phyloP scores from a whole-genome alignment of 1,140 invertebrate species.

The Cecropterus lyciades region DNA sequence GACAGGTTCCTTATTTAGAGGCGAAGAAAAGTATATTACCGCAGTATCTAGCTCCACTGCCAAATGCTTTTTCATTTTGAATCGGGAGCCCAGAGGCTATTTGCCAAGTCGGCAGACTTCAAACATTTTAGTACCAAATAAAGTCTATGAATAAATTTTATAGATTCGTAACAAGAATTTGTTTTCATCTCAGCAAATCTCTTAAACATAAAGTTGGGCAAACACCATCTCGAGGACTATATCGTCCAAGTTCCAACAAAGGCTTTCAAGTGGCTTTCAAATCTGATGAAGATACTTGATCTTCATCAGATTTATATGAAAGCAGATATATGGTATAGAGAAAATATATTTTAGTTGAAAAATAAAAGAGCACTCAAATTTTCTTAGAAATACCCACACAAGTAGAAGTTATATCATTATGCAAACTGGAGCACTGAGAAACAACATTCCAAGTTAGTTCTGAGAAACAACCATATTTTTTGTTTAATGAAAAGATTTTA shows the following conservation, averaged over 20 bases:
- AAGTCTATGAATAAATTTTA: conserved; percentile 61
- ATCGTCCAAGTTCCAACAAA: conserved; percentile 24
- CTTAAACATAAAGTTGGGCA: conserved; percentile 34
- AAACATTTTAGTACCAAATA: conserved; percentile 56
- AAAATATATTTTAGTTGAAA: too few species aligned
- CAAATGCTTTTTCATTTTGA: conserved; percentile 41
- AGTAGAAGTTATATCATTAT: too few species aligned
- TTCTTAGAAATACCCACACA: too few species aligned
- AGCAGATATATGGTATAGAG: too few species aligned
- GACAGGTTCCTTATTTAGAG: background rate
- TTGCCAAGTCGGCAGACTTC: conserved; percentile 47
- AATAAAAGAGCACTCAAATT: too few species aligned
- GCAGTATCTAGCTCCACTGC: conserved; percentile 31
- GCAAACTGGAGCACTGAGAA: too few species aligned
- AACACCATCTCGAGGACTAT: conserved; percentile 29
- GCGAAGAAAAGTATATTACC: conserved; percentile 36
- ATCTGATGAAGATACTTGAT: too few species aligned
- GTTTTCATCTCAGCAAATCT: conserved; percentile 45
- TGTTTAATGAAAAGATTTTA: too few species aligned
- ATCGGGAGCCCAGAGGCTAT: conserved; percentile 34
- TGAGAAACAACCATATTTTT: too few species aligned
- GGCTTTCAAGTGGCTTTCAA: background rate
- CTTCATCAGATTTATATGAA: too few species aligned
- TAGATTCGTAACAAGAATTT: conserved; percentile 49
- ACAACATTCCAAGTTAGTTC: too few species aligned